phyloP scores from a whole-genome alignment of 2,797 vertebrate species.

The Melanotaenia parkinsoni region DNA sequence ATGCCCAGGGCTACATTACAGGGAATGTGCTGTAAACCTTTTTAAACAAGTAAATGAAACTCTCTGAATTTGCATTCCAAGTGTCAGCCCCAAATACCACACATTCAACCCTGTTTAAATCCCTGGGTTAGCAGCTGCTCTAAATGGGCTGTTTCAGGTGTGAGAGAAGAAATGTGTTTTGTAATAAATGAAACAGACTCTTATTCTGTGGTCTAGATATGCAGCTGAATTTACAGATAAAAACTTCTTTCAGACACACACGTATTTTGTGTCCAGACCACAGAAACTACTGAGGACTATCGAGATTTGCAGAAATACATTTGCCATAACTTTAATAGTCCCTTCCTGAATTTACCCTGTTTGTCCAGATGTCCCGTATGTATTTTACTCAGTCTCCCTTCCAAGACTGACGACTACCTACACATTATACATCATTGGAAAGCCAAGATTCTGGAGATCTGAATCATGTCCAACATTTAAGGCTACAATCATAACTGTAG shows the following conservation, averaged over 20 bases:
- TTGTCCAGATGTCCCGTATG: not conserved
- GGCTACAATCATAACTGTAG: too few relatives aligned
- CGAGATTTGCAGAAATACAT: too few relatives aligned
- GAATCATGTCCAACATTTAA: too few relatives aligned
- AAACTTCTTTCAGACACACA: too few relatives aligned
- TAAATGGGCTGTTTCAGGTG: not conserved
- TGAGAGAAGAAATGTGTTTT: not conserved
- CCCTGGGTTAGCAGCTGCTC: not conserved
- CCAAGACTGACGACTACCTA: too few relatives aligned
- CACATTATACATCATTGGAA: too few relatives aligned
- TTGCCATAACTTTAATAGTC: too few relatives aligned
- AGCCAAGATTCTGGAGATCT: too few relatives aligned
- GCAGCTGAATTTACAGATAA: not conserved
- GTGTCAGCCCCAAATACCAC: not conserved
- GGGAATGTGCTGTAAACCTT: not conserved
- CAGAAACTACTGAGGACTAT: too few relatives aligned
- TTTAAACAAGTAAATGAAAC: not conserved
- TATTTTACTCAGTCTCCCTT: not conserved
- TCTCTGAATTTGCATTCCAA: not conserved
- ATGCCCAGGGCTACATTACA: slow-evolving; percentile 32
- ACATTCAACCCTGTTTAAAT: not conserved
- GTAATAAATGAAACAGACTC: not conserved
- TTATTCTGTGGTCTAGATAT: not conserved
- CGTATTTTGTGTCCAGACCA: too few relatives aligned
- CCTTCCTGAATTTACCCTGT: too few relatives aligned